Conservation (phyloP, 2,113 vertebrate species). For the Micromys minutus region DNA sequence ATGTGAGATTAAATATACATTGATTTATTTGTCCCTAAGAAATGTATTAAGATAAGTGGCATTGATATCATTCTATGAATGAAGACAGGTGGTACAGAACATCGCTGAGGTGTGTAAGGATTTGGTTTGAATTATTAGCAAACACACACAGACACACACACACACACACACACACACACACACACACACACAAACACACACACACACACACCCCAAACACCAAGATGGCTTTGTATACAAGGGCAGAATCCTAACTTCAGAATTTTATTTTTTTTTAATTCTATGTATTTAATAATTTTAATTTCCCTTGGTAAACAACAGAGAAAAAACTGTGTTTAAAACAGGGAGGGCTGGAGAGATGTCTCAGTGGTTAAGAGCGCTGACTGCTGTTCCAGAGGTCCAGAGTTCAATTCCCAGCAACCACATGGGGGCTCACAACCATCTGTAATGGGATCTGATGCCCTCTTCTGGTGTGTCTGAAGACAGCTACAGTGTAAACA, state of each 20-base stretch:
- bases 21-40: constrained; percentile 3
- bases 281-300: not conserved
- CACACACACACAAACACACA: not conserved
- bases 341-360: not conserved
- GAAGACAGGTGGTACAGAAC: not conserved
- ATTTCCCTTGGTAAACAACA: not conserved
- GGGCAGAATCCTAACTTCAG: not conserved
- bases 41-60: not conserved
- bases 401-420: too few species aligned
- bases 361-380: too few species aligned
- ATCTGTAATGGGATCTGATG: too few species aligned
- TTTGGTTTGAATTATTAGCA: not conserved
- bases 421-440: too few species aligned
- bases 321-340: not conserved
- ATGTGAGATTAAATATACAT: not conserved
- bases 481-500: too few species aligned
- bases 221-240: not conserved
- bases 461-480: too few species aligned
- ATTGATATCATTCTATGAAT: not conserved
- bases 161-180: not conserved
- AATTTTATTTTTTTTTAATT: constrained; percentile 40
- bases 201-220: not conserved
- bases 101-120: not conserved
- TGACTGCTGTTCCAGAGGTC: too few species aligned
- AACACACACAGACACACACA: not conserved